Evolutionary conservation across 2,113 vertebrate genomes (phyloP), one percentile per base, ranked within the genome.

Genomic region (Willisornis vidua): DNA sequence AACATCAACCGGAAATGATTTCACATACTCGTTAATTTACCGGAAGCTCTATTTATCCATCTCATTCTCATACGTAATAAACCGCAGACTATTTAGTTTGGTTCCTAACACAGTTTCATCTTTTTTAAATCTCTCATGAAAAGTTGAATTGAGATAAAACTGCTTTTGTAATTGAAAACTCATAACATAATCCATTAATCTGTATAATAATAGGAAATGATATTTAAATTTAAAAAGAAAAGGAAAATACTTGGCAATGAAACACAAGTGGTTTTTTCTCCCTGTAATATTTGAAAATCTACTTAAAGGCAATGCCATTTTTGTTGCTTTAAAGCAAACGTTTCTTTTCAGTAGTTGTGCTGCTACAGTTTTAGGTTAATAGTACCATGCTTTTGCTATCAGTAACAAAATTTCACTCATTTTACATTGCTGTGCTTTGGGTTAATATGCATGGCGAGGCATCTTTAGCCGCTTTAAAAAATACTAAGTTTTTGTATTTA

Each of bases 101-200:
- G 91, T 97, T 97, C 96, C 98, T 98, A 98, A 99, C 98, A 98
- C 98, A 98, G 97, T 98, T 98, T 98, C 98, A 98, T 98, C 80
- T 97, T 97, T 98, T 97, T 98, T 97, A 97, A 98, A 98, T 98
- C 97, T 97, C 96, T 97, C 97, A 95, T 97, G 97, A 97, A 96
- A 96, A 97, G 87, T 97, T 66, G 29, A 97, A 97, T 96, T 96
- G 97, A 97, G 96, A 96, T 97, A 97, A 97, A 96, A 96, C 96
- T 95, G 97, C 95, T 97, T 96, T 94, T 96, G 96, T 97, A 95
- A 93, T 94, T 91, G 88, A 97, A 96, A 97, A 95, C 9, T 55
- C 48, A 54, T 94, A 75, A 93, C 4, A 15, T 97, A 96, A 97
- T 97, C 97, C 91, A 96, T 97, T 97, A 97, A 97, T 98, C 94